Conservation (phyloP, 2,888 invertebrate species). For the Drosophila pseudotakahashii region DNA sequence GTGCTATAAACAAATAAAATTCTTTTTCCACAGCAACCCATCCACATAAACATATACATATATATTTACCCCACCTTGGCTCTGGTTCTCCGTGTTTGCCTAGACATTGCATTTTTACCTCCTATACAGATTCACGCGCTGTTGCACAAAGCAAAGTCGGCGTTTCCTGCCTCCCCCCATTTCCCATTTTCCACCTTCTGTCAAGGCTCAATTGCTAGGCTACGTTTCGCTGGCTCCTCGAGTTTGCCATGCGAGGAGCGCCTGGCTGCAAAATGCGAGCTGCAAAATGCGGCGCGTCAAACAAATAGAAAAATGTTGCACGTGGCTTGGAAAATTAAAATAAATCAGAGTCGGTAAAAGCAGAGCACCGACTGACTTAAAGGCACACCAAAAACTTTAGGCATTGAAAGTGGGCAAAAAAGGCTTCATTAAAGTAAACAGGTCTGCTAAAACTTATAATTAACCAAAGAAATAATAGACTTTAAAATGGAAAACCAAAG, state of each 20-base stretch:
- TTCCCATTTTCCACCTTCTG: conserved; percentile 17
- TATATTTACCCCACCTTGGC: conserved; percentile 8
- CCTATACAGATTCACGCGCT: conserved; percentile 69
- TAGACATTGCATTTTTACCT: conserved; percentile 66
- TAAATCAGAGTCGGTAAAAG: conserved; percentile 19
- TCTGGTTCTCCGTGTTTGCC: conserved; percentile 43
- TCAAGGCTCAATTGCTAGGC: conserved; percentile 54
- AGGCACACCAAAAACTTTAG: not conserved
- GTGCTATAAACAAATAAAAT: conserved; percentile 75
- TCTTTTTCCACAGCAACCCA: conserved; percentile 28
- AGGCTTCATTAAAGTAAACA: too few species aligned
- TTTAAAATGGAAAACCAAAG: too few species aligned
- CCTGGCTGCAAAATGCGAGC: conserved; percentile 24
- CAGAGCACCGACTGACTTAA: not conserved
- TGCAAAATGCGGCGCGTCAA: conserved; percentile 47
- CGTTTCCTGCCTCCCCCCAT: conserved; percentile 46
- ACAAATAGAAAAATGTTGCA: conserved; percentile 59
- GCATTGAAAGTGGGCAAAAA: not conserved
- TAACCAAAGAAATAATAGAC: too few species aligned
- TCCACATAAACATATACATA: not conserved
- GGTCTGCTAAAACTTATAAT: too few species aligned
- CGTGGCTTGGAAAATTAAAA: conserved; percentile 55
- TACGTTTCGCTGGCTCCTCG: conserved; percentile 45
- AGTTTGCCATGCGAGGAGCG: conserved; percentile 24
- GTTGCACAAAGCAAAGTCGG: conserved; percentile 81